Conservation (phyloP, 2,113 vertebrate genomes). For the Megaleporinus macrocephalus region DNA sequence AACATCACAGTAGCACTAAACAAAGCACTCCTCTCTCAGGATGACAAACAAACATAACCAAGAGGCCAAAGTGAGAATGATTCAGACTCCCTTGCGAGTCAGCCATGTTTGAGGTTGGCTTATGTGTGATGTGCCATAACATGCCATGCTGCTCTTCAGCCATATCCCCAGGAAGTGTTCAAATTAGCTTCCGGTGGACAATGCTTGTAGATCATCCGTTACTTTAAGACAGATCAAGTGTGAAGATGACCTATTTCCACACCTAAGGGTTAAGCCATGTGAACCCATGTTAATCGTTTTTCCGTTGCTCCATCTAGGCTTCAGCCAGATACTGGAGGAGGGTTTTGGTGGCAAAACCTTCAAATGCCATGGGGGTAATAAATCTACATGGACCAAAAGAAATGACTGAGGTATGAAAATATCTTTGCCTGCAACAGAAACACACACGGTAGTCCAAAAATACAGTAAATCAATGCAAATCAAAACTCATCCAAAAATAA, state of each 20-base stretch:
- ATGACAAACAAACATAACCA: neutral
- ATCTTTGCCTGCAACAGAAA: neutral
- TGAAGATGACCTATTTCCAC: constrained; percentile 24
- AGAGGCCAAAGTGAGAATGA: too few relatives aligned
- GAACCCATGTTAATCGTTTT: constrained; percentile 24
- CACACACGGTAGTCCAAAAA: neutral
- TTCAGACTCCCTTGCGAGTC: neutral
- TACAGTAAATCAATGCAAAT: neutral
- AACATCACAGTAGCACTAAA: too few relatives aligned
- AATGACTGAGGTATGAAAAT: neutral
- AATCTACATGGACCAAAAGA: neutral
- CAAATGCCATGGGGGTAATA: neutral
- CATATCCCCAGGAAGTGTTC: neutral
- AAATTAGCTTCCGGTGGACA: neutral
- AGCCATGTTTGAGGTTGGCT: neutral
- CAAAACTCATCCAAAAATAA: neutral
- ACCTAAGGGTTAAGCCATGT: neutral
- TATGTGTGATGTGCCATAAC: neutral
- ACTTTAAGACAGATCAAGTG: constrained; percentile 6
- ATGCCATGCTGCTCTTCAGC: neutral
- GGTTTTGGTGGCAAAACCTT: neutral
- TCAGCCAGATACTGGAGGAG: neutral
- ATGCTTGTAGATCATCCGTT: neutral
- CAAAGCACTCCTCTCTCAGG: too few relatives aligned
- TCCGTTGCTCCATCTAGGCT: neutral